These are phyloP conservation scores for Tyria jacobaeae DNA, from an alignment of 2,888 invertebrate species.

Conservation along the genomic window DNA sequence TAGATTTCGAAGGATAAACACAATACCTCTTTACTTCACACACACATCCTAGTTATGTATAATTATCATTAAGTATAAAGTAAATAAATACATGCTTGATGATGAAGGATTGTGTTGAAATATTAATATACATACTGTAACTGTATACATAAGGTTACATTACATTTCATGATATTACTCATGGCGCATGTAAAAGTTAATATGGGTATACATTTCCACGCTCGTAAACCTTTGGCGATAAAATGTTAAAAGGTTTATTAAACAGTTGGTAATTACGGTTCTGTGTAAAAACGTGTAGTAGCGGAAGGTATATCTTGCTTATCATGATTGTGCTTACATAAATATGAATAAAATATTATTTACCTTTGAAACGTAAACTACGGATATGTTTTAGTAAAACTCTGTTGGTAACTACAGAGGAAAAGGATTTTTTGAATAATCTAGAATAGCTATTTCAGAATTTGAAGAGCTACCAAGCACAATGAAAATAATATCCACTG, in stretches of 20 bases:
- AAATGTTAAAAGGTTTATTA: slow-evolving; percentile 49
- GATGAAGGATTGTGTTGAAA: background rate
- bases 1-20: background rate
- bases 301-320: slow-evolving; percentile 4
- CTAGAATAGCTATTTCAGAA: too few species aligned
- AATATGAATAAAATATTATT: background rate
- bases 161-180: slow-evolving; percentile 27
- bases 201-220: slow-evolving; percentile 39
- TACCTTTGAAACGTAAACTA: background rate
- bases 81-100: background rate
- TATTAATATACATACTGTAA: background rate
- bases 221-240: slow-evolving; percentile 46
- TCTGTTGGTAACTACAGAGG: background rate
- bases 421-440: too few species aligned
- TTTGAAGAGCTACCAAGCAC: too few species aligned
- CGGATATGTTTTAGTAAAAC: background rate
- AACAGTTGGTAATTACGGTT: slow-evolving; percentile 48
- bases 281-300: slow-evolving; percentile 23
- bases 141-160: slow-evolving; percentile 11
- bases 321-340: background rate
- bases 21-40: background rate
- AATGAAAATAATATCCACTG: too few species aligned
- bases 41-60: background rate
- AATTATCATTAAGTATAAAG: background rate
- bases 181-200: slow-evolving; percentile 34